Base-by-base conservation (phyloP, 2,888 invertebrate species). In the Dolomedes plantarius region DNA sequence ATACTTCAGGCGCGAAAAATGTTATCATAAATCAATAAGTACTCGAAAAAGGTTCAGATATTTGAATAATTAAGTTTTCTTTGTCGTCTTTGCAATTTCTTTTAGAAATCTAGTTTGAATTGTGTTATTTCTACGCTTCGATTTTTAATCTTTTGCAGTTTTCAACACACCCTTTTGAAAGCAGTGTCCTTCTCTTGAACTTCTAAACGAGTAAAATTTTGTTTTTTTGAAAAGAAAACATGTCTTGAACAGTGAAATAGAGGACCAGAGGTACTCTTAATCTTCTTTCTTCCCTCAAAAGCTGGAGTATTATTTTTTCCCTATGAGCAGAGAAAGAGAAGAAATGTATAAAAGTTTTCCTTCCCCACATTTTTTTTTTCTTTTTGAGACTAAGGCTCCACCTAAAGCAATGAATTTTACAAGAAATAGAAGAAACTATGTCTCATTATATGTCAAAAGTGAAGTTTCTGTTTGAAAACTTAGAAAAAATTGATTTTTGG, bases 341-440 rank as follows among this genome's bases (percentile, higher is more conserved):
- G 39, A 78, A 71, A 78, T 62, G 29, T n/a, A 46, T 19, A 13
- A 77, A 56, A 77, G 50, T 27, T 46, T 36, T 68, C 56, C 77
- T n/a, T n/a, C 13, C 28, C 62, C 13, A 3, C 28, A 23, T 56
- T 68, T 77, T 50, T 77, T 68, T 56, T 76, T 31, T 31, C 16
- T n/a, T n/a, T n/a, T 32, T 23, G n/a, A 31, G 46, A 67, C n/a
- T 31, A 39, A 56, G 29, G 27, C 46, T 68, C 56, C 19, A 50
- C 78, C 71, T 50, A 39, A 50, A 50, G 78, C 71, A 16, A 78
- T 78, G 78, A 62, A 78, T 71, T 78, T 71, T 71, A 71, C 36
- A 39, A 69, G 62, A 71, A 78, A 71, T 78, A 78, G 69, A 62
- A 71, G 78, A 62, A 78, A 71, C 69, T 78, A 50, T 76, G 69